These are phyloP conservation scores for Halcyon malimbica DNA, from an alignment of 2,113 vertebrate genomes.

Conservation along the genomic window DNA sequence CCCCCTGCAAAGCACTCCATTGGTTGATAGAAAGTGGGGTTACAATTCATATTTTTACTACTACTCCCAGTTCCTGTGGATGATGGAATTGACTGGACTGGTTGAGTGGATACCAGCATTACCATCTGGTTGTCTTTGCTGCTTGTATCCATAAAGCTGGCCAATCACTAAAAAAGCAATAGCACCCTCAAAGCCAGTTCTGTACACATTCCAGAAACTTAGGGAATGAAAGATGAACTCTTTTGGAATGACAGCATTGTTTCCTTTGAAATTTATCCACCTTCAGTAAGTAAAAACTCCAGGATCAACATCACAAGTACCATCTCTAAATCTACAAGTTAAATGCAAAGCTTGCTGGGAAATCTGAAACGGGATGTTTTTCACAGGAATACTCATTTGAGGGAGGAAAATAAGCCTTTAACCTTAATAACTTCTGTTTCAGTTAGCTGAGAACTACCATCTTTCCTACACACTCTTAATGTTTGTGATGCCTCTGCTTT, in stretches of 20 bases:
- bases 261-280: neutral
- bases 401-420: neutral
- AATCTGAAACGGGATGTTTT: neutral
- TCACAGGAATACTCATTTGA: neutral
- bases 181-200: neutral
- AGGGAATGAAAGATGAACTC: neutral
- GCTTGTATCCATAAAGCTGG: neutral
- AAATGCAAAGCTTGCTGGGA: neutral
- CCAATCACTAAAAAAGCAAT: neutral
- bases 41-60: neutral
- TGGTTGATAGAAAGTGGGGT: neutral
- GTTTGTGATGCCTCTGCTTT: conserved; percentile 7
- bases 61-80: neutral
- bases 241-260: neutral
- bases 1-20: neutral
- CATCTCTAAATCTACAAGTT: neutral
- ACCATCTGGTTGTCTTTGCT: neutral
- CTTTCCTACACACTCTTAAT: neutral
- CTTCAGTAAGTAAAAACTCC: neutral
- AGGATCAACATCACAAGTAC: neutral
- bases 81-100: neutral
- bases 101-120: neutral
- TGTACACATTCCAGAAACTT: neutral
- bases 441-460: neutral
- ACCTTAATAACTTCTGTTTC: neutral